Percentiles rank a stretch among this genome's conserved stretches.
Conservation (phyloP, 2,888 invertebrate genomes). For the Physocephala rufipes region DNA sequence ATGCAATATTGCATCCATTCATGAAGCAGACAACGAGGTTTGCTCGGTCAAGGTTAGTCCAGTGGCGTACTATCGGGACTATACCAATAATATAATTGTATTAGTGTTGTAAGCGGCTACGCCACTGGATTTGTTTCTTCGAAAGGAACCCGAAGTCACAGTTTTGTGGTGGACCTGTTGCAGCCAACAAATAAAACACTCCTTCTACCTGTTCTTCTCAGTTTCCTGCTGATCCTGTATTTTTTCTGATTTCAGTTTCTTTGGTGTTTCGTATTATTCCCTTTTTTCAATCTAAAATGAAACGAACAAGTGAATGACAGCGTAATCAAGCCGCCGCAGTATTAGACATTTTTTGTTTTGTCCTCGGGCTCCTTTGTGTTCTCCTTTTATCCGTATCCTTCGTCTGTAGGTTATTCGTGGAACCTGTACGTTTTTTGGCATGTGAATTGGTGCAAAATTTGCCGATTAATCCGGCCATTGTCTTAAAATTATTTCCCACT, state of each 20-base stretch:
- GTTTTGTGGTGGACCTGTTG: constrained; percentile 4
- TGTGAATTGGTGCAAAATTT: constrained; percentile 30
- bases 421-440: constrained; percentile 20
- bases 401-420: not conserved
- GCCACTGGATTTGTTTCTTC: not conserved
- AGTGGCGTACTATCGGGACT: not conserved
- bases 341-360: constrained; percentile 10
- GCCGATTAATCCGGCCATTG: constrained; percentile 23
- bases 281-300: constrained; percentile 4
- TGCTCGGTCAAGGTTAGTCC: not conserved
- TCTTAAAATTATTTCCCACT: constrained; percentile 14
- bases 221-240: not conserved
- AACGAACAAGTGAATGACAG: constrained; percentile 50
- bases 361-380: not conserved
- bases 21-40: not conserved
- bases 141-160: not conserved
- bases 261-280: not conserved
- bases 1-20: constrained; percentile 20
- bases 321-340: constrained; percentile 47
- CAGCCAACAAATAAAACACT: no score
- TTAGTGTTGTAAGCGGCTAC: not conserved
- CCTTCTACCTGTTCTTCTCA: not conserved
- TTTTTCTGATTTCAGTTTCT: not conserved
- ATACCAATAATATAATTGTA: not conserved
- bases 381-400: not conserved